Base-by-base conservation (phyloP, 2,888 invertebrate species). In the Urechis unicinctus region DNA sequence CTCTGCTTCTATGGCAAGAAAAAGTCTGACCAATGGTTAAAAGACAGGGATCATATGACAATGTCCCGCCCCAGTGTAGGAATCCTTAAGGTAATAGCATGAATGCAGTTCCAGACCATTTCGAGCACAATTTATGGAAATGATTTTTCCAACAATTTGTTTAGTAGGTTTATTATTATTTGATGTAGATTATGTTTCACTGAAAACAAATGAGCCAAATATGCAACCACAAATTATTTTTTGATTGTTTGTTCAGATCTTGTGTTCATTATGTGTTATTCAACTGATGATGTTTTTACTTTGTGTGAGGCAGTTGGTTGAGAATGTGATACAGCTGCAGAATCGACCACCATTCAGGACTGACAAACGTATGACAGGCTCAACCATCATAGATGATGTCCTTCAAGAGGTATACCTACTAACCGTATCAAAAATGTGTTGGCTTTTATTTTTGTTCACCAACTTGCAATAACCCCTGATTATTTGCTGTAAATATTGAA, bases 331-430 rank as follows among this genome's bases (percentile, higher is more conserved):
- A n/a, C n/a, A n/a, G n/a, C 68, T 68, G 48, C 68, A 60, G 17
- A 61, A 65, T 3, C 65, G 68, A 25, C 68, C 68, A 46, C 67
- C 68, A 21, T 68, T 66, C 29, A 72, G 71, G 48, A 64, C 69
- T 64, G 81, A 81, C 64, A 77, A 75, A 60, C 78, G 90, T 69
- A 86, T 91, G 61, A 91, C 90, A 26, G 91, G 91, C 28, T 88
- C 90, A 69, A 87, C 87, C 68, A 83, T 88, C 31, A 91, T 92
- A 58, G 91, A 91, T 80, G 87, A 88, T 68, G 89, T 88, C 66
- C 81, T 91, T 51, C 89, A 89, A 79, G 83, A 90, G 81, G 89
- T 91, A 13, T 69, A 82, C 22, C 21, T 17, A 45, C 6, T 6
- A 9, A 45, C 13, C 22, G 45, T 21, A 21, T 13, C 13, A 45